These are phyloP conservation scores for Microcebus murinus DNA, from an alignment of 2,113 vertebrate species.

Conservation along the genomic window DNA sequence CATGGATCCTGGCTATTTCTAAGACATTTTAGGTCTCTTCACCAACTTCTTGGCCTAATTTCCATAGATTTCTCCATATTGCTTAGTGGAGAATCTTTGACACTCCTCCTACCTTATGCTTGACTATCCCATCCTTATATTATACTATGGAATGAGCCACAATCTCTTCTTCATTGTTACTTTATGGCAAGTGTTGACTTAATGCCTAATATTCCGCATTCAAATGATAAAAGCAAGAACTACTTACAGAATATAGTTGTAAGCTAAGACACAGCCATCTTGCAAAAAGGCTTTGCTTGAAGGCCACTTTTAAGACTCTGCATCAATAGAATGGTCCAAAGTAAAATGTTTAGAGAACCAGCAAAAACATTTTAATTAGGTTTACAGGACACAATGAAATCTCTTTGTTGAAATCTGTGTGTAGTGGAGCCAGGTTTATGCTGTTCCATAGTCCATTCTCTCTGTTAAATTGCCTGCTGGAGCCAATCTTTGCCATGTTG, in stretches of 20 bases:
- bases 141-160: not conserved
- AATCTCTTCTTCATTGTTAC: not conserved
- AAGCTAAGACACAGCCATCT: not conserved
- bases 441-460: not conserved
- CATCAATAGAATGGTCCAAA: conserved; percentile 23
- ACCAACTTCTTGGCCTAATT: not conserved
- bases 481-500: conserved; percentile 46
- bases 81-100: not conserved
- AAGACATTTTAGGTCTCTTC: not conserved
- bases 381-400: conserved; percentile 55
- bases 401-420: conserved; percentile 27
- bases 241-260: not conserved
- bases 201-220: not conserved
- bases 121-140: not conserved
- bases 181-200: not conserved
- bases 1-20: not conserved
- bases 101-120: not conserved
- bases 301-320: not conserved
- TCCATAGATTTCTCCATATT: not conserved
- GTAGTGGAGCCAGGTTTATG: conserved; percentile 64
- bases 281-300: not conserved
- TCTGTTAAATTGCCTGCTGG: conserved; percentile 52
- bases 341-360: conserved; percentile 57
- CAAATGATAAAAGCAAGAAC: conserved; percentile 4
- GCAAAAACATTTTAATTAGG: conserved; percentile 58